These are phyloP conservation scores for Daboia siamensis DNA, from an alignment of 2,113 vertebrate species.

Conservation along the genomic window DNA sequence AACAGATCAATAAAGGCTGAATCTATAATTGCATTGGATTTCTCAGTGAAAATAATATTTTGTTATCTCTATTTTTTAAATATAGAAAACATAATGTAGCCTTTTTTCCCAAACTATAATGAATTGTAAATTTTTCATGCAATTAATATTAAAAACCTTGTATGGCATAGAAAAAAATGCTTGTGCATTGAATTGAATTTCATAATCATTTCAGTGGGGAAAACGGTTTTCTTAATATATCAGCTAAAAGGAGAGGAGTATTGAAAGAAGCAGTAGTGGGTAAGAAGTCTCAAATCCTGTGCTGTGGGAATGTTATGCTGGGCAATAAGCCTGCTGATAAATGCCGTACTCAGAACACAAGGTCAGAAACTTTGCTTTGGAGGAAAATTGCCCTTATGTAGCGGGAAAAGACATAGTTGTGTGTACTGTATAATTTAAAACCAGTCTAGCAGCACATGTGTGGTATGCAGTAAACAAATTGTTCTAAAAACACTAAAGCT, in stretches of 20 bases:
- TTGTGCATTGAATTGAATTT: neutral
- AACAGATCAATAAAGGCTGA: neutral
- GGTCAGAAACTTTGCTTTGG: conserved; percentile 25
- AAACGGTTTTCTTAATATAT: neutral
- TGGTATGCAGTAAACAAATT: conserved; percentile 5
- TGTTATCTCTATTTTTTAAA: neutral
- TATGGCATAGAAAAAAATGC: neutral
- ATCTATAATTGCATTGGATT: neutral
- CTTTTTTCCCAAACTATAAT: neutral
- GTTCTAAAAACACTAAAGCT: neutral
- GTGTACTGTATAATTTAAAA: neutral
- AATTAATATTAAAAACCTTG: neutral
- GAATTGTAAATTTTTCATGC: neutral
- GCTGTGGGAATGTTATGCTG: conserved; percentile 22
- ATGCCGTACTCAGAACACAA: conserved; percentile 21
- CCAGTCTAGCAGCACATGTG: neutral
- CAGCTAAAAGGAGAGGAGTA: neutral
- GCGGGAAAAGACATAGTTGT: neutral
- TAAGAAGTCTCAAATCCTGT: neutral
- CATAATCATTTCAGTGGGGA: neutral
- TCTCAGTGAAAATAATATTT: neutral
- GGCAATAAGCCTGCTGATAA: conserved; percentile 10
- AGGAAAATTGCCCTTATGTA: neutral
- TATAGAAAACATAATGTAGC: neutral
- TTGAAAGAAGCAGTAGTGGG: neutral